phyloP scores from a whole-genome alignment of 2,113 vertebrate genomes.

The Thomomys bottae region DNA sequence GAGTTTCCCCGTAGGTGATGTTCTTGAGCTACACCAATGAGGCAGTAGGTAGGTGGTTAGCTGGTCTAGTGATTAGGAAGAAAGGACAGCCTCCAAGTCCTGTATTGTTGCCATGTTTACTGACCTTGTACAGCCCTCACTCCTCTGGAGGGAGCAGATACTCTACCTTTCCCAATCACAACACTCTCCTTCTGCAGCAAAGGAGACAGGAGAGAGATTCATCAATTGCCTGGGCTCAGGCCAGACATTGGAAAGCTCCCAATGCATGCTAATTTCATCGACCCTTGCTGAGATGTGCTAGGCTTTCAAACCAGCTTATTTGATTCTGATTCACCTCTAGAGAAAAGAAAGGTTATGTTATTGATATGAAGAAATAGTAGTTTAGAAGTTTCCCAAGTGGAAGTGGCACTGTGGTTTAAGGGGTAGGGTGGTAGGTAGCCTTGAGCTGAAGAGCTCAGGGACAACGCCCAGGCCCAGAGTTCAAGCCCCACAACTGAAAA shows the following conservation, averaged over 20 bases:
- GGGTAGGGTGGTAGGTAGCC: too few relatives aligned
- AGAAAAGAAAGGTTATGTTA: conserved; percentile 61
- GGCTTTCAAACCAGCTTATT: conserved; percentile 55
- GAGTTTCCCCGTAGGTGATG: not conserved
- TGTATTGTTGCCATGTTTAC: not conserved
- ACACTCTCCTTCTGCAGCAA: conserved; percentile 7
- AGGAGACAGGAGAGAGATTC: conserved; percentile 40
- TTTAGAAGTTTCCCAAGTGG: too few relatives aligned
- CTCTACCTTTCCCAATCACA: not conserved
- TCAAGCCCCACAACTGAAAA: too few relatives aligned
- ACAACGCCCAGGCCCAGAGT: too few relatives aligned
- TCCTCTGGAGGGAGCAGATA: not conserved
- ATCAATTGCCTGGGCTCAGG: conserved; percentile 17
- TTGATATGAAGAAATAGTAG: conserved; percentile 59
- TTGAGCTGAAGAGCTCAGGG: too few relatives aligned
- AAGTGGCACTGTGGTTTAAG: too few relatives aligned
- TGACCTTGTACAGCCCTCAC: conserved; percentile 41
- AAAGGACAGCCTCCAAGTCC: not conserved
- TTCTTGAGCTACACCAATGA: not conserved
- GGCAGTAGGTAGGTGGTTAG: not conserved
- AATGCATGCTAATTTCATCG: conserved; percentile 56
- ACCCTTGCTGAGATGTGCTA: conserved; percentile 48
- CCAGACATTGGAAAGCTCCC: conserved; percentile 54
- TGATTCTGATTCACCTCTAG: conserved; percentile 62
- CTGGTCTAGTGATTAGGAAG: conserved; percentile 5